phyloP scores from a whole-genome alignment of 2,113 vertebrate species.

The Coptodon bakossiorum region DNA sequence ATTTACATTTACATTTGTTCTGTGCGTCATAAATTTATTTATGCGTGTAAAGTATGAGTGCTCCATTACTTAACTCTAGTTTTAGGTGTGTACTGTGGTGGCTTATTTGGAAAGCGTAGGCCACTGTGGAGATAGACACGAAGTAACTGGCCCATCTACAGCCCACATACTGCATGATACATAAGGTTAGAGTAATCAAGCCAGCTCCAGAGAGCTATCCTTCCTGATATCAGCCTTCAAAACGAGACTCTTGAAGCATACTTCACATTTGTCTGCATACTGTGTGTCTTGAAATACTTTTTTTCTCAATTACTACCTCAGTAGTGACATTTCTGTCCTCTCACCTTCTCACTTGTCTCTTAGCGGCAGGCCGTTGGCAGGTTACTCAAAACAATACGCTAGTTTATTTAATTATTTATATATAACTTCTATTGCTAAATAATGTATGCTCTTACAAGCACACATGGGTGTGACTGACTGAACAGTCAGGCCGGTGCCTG shows the following conservation, averaged over 20 bases:
- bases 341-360: background rate
- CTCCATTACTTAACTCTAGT: background rate
- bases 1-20: background rate
- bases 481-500: background rate
- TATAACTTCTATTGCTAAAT: background rate
- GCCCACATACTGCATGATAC: background rate
- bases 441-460: background rate
- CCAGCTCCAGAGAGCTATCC: background rate
- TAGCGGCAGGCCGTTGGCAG: background rate
- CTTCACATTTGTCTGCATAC: background rate
- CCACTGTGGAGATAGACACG: background rate
- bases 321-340: background rate
- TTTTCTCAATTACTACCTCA: background rate
- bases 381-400: background rate
- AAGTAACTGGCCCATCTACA: background rate
- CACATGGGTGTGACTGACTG: background rate
- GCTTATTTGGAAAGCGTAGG: background rate
- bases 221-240: background rate
- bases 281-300: background rate
- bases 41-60: background rate
- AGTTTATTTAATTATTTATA: background rate
- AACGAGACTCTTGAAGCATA: background rate
- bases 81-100: background rate
- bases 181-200: background rate
- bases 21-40: background rate